Base-by-base conservation (phyloP, 2,797 vertebrate species). In the Gobio occitaniae region DNA sequence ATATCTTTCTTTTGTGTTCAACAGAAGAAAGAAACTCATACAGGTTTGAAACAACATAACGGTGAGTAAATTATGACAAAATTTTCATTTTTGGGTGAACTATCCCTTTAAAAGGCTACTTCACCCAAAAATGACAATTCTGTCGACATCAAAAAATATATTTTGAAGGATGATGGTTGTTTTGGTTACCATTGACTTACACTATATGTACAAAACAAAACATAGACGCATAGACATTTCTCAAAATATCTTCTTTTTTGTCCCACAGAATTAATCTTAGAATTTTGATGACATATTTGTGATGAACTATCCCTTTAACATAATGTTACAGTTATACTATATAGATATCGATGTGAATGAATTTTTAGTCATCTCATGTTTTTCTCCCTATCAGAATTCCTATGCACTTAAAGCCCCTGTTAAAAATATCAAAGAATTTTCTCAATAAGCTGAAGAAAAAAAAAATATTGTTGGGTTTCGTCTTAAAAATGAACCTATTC, bases 381-480 rank as follows among this genome's bases (percentile, higher is more conserved):
- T 80, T 54, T 80, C 19, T 41, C 63, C 21, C 17, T 6, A 76
- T 83, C 75, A 65, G 2, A 63, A 48, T n/a, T 78, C 12, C 8
- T 54, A 66, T 76, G 71, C 47, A 54, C 71, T 66, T 83, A 50
- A 63, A 75, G 29, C 71, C 19, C 11, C 9, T 21, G 50, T 48
- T 56, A 70, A 61, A 61, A 66, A n/a, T 82, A 47, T n/a, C 41
- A 19, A 75, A 65, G 16, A 2, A n/a, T 6, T 13, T 38, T 61
- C 11, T 48, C 41, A 82, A 21, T 81, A 61, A 72, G 12, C 69
- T 72, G 2, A 59, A 32, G 48, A 38, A 19, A 1, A 78, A 32
- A 61, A 38, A 19, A 0, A 78, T 25, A 80, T 16, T 74, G 12
- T 13, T 2, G n/a, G 12, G 59, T 52, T 47, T 72, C 4, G 3